These are phyloP conservation scores for Paramormyrops kingsleyae DNA, from an alignment of 2,113 vertebrate species.

Conservation along the genomic window DNA sequence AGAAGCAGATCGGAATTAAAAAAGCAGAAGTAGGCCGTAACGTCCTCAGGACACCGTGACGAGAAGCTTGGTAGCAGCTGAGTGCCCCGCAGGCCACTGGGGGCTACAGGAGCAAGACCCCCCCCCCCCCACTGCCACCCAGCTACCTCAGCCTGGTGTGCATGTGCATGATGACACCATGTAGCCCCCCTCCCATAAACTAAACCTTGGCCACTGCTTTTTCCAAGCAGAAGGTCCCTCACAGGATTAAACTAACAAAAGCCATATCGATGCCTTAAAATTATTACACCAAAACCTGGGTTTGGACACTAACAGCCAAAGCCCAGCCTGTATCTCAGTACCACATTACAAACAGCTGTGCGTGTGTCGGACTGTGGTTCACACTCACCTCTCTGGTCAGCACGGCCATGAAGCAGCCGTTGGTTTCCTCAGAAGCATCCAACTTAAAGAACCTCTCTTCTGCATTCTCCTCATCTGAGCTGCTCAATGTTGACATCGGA, in stretches of 20 bases:
- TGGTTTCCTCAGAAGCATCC: constrained; percentile 69
- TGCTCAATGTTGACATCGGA: constrained; percentile 56
- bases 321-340: background rate
- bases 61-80: background rate
- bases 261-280: background rate
- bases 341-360: background rate
- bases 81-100: background rate
- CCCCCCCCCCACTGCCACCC: background rate
- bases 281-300: background rate
- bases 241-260: background rate
- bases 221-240: background rate
- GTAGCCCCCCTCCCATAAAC: background rate
- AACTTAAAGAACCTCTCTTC: constrained; percentile 65
- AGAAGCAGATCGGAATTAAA: background rate
- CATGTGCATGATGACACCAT: background rate
- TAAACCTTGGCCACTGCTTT: background rate
- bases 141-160: background rate
- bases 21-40: background rate
- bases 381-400: constrained; percentile 70
- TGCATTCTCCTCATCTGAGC: constrained; percentile 38
- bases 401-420: constrained; percentile 82
- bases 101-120: background rate
- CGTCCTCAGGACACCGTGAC: background rate
- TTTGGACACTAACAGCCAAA: background rate
- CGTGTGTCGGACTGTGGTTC: background rate